Evolutionary conservation across 2,797 vertebrate genomes (phyloP), one percentile per base, ranked within the genome.

Genomic region (Lagocephalus sceleratus): DNA sequence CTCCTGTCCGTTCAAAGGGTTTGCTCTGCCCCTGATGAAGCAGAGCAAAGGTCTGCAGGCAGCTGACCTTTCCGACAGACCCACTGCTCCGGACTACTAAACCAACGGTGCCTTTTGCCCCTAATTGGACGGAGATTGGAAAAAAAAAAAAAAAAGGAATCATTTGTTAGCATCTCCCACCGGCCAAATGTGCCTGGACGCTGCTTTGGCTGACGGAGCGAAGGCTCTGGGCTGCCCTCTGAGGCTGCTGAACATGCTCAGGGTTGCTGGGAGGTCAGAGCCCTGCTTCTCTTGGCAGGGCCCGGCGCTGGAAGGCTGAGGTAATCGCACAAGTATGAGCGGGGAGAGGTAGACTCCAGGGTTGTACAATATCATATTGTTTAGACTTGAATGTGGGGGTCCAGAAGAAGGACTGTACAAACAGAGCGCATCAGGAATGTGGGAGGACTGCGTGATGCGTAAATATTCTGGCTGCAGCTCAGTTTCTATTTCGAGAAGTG

Each of bases 341-440:
- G 19, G 16, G 43, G 59, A 73, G 57, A 59, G 35, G 53, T 67
- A 57, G 52, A 62, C 2, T 35, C 50, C 56, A 21, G 61, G 48
- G 43, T 55, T 63, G 44, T 51, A 63, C 49, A 63, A 46, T 61
- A 67, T 78, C 61, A 74, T 63, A 71, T 66, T 85, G 80, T 88
- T 86, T 76, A 74, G 72, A 73, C 60, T 84, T 66, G 48, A 73
- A 73, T 72, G 48, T 21, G 44, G 71, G 79, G 75, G 71, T 85
- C 74, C 57, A 59, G 60, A 63, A 78, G 55, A 65, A 47, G 16
- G 41, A 70, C 61, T 68, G 48, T 59, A 46, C 63, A 72, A 72
- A 35, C 46, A 42, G 19, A 60, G 44, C 63, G 19, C 60, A 67
- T 69, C 60, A 61, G 73, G 82, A 79, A 82, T 81, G 82, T 81